Evolutionary conservation across 2,113 vertebrate genomes (phyloP).

Genomic region (Takifugu bimaculatus): DNA sequence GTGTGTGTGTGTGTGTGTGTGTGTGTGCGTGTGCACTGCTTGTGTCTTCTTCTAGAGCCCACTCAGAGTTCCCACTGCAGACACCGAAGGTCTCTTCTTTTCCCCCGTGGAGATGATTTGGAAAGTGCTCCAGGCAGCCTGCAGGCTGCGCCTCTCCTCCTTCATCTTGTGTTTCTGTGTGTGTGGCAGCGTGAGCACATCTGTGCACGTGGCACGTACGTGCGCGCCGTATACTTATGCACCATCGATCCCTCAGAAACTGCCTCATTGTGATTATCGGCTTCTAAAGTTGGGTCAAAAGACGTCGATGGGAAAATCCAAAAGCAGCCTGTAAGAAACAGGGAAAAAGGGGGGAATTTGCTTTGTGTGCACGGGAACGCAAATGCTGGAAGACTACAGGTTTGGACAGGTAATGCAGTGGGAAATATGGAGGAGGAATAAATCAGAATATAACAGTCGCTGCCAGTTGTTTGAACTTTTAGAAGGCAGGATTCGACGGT

Average conservation of each 20-base stretch:
- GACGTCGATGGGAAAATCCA: slow-evolving; percentile 1
- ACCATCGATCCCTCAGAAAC: slow-evolving; percentile 16
- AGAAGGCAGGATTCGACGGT: slow-evolving; percentile 51
- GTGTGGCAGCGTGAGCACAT: slow-evolving; percentile 2
- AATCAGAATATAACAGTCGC: slow-evolving; percentile 51
- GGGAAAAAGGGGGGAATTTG: slow-evolving; percentile 4
- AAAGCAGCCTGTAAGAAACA: not conserved
- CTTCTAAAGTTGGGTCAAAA: slow-evolving; percentile 40
- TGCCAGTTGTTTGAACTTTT: slow-evolving; percentile 65
- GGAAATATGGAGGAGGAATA: slow-evolving; percentile 38
- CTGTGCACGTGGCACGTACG: not conserved
- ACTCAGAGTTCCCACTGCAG: slow-evolving; percentile 51
- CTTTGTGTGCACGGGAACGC: not conserved
- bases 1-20: slow-evolving; percentile 13
- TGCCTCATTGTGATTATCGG: slow-evolving; percentile 49
- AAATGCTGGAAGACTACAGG: not conserved
- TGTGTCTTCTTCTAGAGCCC: slow-evolving; percentile 42
- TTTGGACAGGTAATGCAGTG: not conserved
- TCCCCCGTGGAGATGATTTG: slow-evolving; percentile 60
- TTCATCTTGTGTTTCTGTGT: slow-evolving; percentile 35
- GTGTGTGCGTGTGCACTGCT: slow-evolving; percentile 13
- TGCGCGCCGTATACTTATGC: not conserved
- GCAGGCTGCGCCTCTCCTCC: slow-evolving; percentile 45
- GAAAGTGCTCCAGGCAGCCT: slow-evolving; percentile 67
- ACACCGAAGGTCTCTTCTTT: slow-evolving; percentile 56